These are phyloP conservation scores for Nasua narica DNA, from an alignment of 2,797 vertebrate genomes.

Conservation along the genomic window DNA sequence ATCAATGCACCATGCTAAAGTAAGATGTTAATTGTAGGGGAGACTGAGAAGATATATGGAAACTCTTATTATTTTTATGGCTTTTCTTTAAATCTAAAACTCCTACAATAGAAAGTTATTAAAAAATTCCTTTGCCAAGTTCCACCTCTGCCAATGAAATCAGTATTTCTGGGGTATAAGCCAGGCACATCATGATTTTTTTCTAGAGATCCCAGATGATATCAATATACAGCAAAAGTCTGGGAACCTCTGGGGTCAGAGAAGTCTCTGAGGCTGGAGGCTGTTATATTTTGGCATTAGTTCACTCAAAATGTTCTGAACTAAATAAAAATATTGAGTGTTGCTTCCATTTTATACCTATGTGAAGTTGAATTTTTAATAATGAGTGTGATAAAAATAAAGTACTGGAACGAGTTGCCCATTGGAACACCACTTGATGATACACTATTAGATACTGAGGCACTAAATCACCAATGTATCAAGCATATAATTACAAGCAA, in stretches of 20 bases:
- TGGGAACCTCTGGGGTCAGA: not conserved
- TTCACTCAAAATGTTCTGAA: conserved; percentile 18
- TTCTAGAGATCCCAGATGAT: not conserved
- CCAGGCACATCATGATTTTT: not conserved
- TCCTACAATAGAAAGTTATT: not conserved
- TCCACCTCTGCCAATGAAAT: not conserved
- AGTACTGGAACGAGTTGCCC: conserved; percentile 39
- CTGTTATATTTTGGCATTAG: not conserved
- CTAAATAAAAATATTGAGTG: not conserved
- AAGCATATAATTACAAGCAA: conserved; percentile 43
- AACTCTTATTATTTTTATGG: not conserved
- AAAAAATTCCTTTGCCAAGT: not conserved
- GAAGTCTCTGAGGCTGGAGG: not conserved
- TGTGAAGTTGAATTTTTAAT: conserved; percentile 20
- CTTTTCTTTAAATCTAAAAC: not conserved
- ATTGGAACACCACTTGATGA: conserved; percentile 57
- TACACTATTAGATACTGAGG: not conserved
- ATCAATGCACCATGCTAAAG: not conserved
- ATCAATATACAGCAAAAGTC: not conserved
- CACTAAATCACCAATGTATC: conserved; percentile 14
- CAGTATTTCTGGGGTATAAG: not conserved
- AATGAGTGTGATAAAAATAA: conserved; percentile 53
- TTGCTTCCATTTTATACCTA: conserved; percentile 37
- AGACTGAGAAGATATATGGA: not conserved
- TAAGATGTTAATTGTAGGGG: not conserved